Percentiles rank a stretch among this genome's conserved stretches.
These are phyloP conservation scores for Andrena minutula DNA, from an alignment of 2,888 invertebrate species.

Conservation along the genomic window DNA sequence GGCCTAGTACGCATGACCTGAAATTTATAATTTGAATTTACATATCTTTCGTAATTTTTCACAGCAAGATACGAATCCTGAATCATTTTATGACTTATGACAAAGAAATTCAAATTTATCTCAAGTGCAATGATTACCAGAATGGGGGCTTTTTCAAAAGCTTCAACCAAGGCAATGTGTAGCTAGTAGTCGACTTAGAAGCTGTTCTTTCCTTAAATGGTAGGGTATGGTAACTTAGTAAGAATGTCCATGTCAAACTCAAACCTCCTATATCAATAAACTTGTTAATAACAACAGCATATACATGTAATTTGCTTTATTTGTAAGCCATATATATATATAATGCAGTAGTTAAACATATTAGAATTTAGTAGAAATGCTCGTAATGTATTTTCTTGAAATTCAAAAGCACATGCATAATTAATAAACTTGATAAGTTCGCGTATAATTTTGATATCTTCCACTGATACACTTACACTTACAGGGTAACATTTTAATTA, in stretches of 20 bases:
- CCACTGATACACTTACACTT: no score
- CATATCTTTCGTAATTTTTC: conserved; percentile 10
- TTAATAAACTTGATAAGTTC: no score
- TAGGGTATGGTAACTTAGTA: conserved; percentile 87
- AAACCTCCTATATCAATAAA: conserved; percentile 84
- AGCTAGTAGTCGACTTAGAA: conserved; percentile 74
- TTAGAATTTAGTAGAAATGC: not conserved
- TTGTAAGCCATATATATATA: conserved; percentile 23
- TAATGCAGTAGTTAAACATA: conserved; percentile 15
- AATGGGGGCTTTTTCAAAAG: conserved; percentile 88
- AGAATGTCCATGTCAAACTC: conserved; percentile 87
- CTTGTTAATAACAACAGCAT: conserved; percentile 41
- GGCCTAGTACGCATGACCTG: conserved; percentile 90
- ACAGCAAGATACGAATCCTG: conserved; percentile 14
- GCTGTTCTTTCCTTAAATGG: conserved; percentile 71
- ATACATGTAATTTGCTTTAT: not conserved
- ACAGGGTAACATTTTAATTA: no score
- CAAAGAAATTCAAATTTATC: conserved; percentile 32
- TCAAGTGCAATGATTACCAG: conserved; percentile 85
- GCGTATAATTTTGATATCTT: no score
- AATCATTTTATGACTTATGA: conserved; percentile 24
- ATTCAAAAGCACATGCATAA: no score
- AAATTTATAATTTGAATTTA: conserved; percentile 39
- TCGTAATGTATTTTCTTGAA: not conserved
- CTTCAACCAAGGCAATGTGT: conserved; percentile 87